Base-by-base conservation (phyloP, 2,797 vertebrate genomes). In the Anabas testudineus region DNA sequence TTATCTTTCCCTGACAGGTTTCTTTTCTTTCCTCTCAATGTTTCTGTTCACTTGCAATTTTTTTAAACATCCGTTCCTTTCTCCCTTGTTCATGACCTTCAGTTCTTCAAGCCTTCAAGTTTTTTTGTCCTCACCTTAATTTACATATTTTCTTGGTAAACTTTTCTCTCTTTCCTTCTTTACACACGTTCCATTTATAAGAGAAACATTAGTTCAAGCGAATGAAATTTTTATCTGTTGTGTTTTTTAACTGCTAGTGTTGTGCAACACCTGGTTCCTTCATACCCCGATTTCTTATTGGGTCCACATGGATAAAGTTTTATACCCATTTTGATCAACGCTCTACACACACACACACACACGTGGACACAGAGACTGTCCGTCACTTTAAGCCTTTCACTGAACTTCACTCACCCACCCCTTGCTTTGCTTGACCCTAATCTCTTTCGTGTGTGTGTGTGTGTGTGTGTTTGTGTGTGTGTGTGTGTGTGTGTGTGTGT, bases 361-460 rank as follows among this genome's bases (percentile, higher is more conserved):
- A 41, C 53, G 36, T 28, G 15, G 18, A 28, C 28, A 47, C 21
- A 52, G 30, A 42, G 36, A 30, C 12, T 5, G 7, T 36, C 34
- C 3, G 7, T 26, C 42, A 56, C 55, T 14, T 21, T 60, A 47
- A 69, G 71, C 61, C 54, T 58, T 64, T 71, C 2, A 4, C 42
- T 84, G 70, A 81, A 87, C 72, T 76, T 70, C 36, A 46, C 46
- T 51, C 51, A 22, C 67, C 57, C 67, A 58, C 24, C 74, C 65
- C 66, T 61, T 71, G 79, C 49, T 58, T n/a, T 46, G 41, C 55
- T 48, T 79, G 73, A 87, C 78, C 82, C 65, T 76, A 86, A 88
- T 88, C 82, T 63, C 67, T 24, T 67, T 54, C 73, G 56, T 68
- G n/a, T 54, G 54, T 67, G 55, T 60, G 67, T 59, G 51, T 42